Evolutionary conservation across 2,113 vertebrate genomes (phyloP).

Genomic region (Phaetusa simplex): DNA sequence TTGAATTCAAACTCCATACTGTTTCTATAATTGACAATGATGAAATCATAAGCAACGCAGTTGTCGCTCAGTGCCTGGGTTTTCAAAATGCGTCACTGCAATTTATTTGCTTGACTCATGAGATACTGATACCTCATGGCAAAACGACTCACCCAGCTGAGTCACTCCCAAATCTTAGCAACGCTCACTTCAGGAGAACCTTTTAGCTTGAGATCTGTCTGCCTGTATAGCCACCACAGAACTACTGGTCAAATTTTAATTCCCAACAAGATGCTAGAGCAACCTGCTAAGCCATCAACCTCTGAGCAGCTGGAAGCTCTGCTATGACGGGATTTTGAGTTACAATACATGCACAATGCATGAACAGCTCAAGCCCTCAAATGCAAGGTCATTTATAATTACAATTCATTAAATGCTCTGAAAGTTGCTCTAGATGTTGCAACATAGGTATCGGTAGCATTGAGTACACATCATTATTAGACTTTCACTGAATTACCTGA

Average conservation of each 20-base stretch:
- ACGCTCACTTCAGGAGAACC: not conserved
- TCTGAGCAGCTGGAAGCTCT: not conserved
- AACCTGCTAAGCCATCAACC: not conserved
- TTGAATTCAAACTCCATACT: not conserved
- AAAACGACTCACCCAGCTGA: not conserved
- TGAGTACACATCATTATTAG: not conserved
- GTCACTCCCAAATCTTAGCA: conserved; percentile 6
- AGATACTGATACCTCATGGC: not conserved
- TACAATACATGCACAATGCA: not conserved
- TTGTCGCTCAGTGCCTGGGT: not conserved
- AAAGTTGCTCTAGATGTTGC: not conserved
- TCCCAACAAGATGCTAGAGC: not conserved
- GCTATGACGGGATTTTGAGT: not conserved
- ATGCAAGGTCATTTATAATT: not conserved
- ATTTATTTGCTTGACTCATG: conserved; percentile 33
- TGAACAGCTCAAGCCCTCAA: not conserved
- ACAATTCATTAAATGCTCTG: not conserved
- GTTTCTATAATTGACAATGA: not conserved
- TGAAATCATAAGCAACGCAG: not conserved
- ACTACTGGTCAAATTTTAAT: not conserved
- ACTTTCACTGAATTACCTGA: not conserved
- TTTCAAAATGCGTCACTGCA: not conserved
- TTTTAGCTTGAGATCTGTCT: not conserved
- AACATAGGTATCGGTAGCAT: not conserved
- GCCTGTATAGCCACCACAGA: not conserved